A percentile compares a stretch with the other conserved stretches of the same genome.
Conservation (phyloP, 2,888 invertebrate genomes). For the Drosophila bunnanda region DNA sequence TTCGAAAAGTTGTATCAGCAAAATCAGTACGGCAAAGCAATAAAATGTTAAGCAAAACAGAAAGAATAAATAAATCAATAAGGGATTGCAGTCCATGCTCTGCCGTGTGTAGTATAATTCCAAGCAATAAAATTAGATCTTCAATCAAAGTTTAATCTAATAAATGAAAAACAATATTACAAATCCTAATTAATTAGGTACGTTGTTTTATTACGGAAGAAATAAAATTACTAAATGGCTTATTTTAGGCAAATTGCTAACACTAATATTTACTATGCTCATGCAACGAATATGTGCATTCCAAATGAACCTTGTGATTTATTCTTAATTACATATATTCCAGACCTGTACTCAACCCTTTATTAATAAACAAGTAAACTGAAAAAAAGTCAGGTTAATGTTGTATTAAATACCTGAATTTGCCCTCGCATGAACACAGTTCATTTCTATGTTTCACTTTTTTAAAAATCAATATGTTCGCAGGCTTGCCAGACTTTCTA, state of each 20-base stretch:
- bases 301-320: no score
- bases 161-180: no score
- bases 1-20: constrained; percentile 10
- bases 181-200: no score
- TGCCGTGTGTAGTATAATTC: not conserved
- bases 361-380: no score
- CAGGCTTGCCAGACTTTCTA: not conserved
- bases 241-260: no score
- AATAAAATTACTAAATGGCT: no score
- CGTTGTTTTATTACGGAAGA: no score
- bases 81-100: not conserved
- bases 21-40: constrained; percentile 56
- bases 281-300: no score
- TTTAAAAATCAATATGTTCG: not conserved
- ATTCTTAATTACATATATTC: no score
- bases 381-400: no score
- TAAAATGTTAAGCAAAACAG: constrained; percentile 58
- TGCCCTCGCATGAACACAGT: not conserved
- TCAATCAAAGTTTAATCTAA: not conserved
- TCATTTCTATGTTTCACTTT: not conserved
- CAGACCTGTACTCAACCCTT: no score
- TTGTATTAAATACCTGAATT: not conserved
- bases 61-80: constrained; percentile 64
- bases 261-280: no score
- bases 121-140: not conserved